These are phyloP conservation scores for Fopius arisanus DNA, from an alignment of 1,140 invertebrate genomes.

Conservation along the genomic window DNA sequence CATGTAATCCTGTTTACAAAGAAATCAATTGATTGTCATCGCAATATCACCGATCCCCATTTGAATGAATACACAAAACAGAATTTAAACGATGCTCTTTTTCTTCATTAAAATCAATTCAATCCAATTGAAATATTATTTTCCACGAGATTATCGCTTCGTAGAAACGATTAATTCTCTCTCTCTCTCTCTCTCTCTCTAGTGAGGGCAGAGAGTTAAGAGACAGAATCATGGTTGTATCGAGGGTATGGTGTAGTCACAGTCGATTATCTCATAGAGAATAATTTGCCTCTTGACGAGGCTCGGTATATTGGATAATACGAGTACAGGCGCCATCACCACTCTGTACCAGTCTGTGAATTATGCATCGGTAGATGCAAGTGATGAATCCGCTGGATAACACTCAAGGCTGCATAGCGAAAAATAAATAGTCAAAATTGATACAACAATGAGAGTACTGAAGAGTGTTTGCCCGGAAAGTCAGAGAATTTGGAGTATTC, in stretches of 20 bases:
- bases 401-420: neutral
- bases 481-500: too few relatives aligned
- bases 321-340: slow-evolving; percentile 43
- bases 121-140: neutral
- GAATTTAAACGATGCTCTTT: neutral
- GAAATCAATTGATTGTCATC: neutral
- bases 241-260: neutral
- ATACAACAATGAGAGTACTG: too few relatives aligned
- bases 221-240: neutral
- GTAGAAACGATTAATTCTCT: neutral
- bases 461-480: too few relatives aligned
- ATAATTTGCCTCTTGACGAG: slow-evolving; percentile 39
- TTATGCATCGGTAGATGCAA: neutral
- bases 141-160: neutral
- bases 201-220: neutral
- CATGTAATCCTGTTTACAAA: neutral
- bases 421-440: neutral
- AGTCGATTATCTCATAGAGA: slow-evolving; percentile 48
- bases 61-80: neutral
- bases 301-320: slow-evolving; percentile 48
- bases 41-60: neutral
- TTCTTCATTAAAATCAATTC: neutral
- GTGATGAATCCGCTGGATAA: neutral
- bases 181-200: too few relatives aligned
- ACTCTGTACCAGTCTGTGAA: slow-evolving; percentile 10